Evolutionary conservation across 2,113 vertebrate species (phyloP), one percentile per base, ranked within the genome.

Genomic region (Fulica atra): DNA sequence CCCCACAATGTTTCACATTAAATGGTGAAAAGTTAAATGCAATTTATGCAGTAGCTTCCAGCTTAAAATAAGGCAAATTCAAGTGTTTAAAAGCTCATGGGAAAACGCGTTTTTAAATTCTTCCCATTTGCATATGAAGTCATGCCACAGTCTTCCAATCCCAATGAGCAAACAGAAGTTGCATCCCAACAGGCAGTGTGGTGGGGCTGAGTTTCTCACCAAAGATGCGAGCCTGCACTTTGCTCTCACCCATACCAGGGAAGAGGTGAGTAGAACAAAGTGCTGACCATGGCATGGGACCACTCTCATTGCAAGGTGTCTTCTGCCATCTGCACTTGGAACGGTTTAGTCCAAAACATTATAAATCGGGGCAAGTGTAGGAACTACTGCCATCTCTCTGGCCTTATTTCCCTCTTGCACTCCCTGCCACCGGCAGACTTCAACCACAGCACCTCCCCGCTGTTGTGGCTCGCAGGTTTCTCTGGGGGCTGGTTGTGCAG

Each of bases 301-400:
- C 74, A 54, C 5, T 54, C 0, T 1, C 28, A 50, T 42, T 0
- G 0, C 42, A 57, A 15, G 57, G 70, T 80, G 15, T 57, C 46
- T 73, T 80, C n/a, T 70, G 28, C 73, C 24, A 77, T 18, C 51
- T 86, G 23, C 56, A 78, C 10, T 11, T 46, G 42, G 63, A 94
- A 80, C 6, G 0, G 1, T 56, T 79, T 85, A 26, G 42, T 23
- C 23, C 23, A 35, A 91, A 92, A 11, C 8, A 29, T 54, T 54
- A 35, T 11, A 69, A 66, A 63, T 63, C 24, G 16, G 26, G 42
- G 16, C 20, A 80, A 86, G 25, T 17, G 29, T 44, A 70, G 40
- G 60, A 93, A 82, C 70, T 35, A 40, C 63, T 79, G 87, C 26
- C 8, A 72, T 65, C 71, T 86, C 10, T 48, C 15, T 73, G 40